Evolutionary conservation across 2,113 vertebrate genomes (phyloP).

Genomic region (Marmota monax): DNA sequence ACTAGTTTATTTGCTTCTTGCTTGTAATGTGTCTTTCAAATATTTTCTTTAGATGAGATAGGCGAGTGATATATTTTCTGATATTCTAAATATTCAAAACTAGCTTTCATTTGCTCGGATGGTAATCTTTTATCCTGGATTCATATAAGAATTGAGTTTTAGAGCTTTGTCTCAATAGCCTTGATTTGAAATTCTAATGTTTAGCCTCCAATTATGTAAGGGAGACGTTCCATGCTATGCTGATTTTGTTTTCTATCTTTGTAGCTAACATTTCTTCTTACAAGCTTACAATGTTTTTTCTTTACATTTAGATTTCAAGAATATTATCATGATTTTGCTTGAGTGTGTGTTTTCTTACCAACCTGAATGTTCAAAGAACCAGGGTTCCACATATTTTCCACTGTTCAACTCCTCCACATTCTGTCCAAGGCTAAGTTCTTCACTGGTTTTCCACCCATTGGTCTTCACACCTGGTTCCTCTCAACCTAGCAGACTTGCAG

Average conservation of each 20-base stretch:
- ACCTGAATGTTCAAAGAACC: not conserved
- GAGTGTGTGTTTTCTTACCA: not conserved
- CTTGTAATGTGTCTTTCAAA: not conserved
- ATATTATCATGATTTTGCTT: not conserved
- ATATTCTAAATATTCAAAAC: not conserved
- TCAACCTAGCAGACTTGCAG: not conserved
- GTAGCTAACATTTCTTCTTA: not conserved
- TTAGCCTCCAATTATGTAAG: not conserved
- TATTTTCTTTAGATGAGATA: not conserved
- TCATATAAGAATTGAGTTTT: not conserved
- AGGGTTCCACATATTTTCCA: not conserved
- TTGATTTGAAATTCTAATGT: not conserved
- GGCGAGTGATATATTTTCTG: not conserved
- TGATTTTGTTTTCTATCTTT: not conserved
- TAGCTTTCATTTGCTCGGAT: not conserved
- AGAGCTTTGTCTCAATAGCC: not conserved
- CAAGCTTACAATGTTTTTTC: not conserved
- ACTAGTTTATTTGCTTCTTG: not conserved
- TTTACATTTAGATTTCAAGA: not conserved
- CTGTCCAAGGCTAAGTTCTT: not conserved
- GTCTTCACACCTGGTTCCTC: not conserved
- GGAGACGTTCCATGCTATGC: not conserved
- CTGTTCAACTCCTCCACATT: not conserved
- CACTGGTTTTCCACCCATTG: not conserved
- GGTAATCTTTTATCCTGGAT: not conserved